phyloP scores from a whole-genome alignment of 2,888 invertebrate genomes.

The Ditylenchus weischeri region DNA sequence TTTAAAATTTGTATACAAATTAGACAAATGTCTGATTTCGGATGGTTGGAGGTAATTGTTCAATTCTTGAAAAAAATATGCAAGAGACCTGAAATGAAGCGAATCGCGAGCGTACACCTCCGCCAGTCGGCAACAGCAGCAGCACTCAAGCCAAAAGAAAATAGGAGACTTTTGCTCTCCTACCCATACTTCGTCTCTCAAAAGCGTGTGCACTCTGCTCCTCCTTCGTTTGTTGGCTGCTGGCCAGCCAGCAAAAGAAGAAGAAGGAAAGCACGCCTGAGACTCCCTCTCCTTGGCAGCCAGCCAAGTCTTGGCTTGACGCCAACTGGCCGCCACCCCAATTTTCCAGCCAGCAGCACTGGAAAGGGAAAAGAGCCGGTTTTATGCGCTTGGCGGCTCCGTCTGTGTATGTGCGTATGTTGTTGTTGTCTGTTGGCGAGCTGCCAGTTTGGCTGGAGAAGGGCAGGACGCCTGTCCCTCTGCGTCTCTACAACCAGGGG shows the following conservation, averaged over 20 bases:
- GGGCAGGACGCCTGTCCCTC: neutral
- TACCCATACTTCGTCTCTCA: neutral
- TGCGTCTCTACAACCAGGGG: neutral
- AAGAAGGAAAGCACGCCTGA: neutral
- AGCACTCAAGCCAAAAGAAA: no score
- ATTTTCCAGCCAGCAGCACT: no score
- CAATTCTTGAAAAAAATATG: no score
- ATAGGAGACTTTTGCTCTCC: no score
- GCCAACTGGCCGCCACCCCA: no score
- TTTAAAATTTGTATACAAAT: no score
- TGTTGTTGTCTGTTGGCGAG: no score
- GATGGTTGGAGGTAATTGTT: no score
- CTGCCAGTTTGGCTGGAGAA: slow-evolving; percentile 4
- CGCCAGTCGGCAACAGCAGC: no score
- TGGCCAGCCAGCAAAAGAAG: slow-evolving; percentile 1
- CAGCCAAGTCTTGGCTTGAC: no score
- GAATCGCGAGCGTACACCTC: slow-evolving; percentile 1
- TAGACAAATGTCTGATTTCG: no score
- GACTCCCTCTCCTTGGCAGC: neutral
- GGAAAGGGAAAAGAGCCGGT: neutral
- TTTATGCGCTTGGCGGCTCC: neutral
- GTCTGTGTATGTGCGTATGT: neutral
- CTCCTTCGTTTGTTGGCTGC: neutral
- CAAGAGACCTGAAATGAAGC: neutral
- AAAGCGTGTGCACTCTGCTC: neutral